A percentile compares a stretch with the other conserved stretches of the same genome.
These are phyloP conservation scores for Stichodactyla helianthus DNA, from an alignment of 64 coral and sea anemone species.

Conservation along the genomic window DNA sequence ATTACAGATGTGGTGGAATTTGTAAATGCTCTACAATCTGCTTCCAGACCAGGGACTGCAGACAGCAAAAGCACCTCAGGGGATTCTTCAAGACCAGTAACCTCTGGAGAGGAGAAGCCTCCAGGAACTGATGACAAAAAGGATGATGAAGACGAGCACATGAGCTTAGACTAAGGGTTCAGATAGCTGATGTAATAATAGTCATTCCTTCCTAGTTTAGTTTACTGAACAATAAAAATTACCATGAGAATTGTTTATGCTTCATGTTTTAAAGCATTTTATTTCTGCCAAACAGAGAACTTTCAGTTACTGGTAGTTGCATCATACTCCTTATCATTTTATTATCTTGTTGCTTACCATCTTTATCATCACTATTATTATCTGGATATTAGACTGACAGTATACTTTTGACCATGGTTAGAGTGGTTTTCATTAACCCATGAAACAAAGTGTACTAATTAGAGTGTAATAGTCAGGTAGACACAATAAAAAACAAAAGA, in stretches of 20 bases:
- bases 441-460: no score
- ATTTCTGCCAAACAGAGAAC: no score
- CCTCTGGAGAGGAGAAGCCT: conserved; percentile 48
- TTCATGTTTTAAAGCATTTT: not conserved
- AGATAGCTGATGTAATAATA: not conserved
- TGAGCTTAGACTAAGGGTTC: conserved; percentile 61
- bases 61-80: conserved; percentile 60
- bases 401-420: no score
- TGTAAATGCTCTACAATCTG: conserved; percentile 76
- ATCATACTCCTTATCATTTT: no score
- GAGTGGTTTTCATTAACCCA: no score
- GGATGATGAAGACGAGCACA: conserved; percentile 76
- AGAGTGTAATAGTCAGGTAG: no score
- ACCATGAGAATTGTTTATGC: not conserved
- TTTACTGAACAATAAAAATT: not conserved
- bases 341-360: no score
- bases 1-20: conserved; percentile 83
- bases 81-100: conserved; percentile 55
- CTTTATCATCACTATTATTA: no score
- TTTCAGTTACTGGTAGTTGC: no score
- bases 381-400: no score
- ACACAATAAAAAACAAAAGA: no score
- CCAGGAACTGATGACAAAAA: conserved; percentile 15
- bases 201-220: not conserved
- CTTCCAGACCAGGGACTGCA: conserved; percentile 68